Conservation (phyloP, 2,113 vertebrate genomes). For the Etheostoma cragini region DNA sequence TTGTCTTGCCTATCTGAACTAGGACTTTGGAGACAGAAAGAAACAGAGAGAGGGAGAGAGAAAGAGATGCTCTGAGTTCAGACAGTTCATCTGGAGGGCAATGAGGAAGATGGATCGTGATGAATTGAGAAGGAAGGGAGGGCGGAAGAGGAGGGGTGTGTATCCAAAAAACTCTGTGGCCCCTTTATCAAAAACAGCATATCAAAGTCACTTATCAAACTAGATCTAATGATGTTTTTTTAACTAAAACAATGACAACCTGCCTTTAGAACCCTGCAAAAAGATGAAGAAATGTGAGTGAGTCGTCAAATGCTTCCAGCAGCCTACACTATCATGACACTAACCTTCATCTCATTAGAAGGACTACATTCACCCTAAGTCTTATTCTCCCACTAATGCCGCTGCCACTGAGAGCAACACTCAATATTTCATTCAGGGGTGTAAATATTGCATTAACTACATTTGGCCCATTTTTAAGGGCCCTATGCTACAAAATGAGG, state of each 20-base stretch:
- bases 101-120: slow-evolving; percentile 48
- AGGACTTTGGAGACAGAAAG: slow-evolving; percentile 31
- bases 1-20: neutral
- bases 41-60: neutral
- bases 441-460: slow-evolving; percentile 82
- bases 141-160: slow-evolving; percentile 9
- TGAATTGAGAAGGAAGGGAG: slow-evolving; percentile 41
- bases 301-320: neutral
- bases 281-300: neutral
- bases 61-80: slow-evolving; percentile 51
- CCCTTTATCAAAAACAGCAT: slow-evolving; percentile 10
- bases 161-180: slow-evolving; percentile 42
- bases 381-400: slow-evolving; percentile 66
- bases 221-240: slow-evolving; percentile 13
- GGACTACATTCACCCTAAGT: slow-evolving; percentile 28
- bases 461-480: slow-evolving; percentile 52
- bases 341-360: slow-evolving; percentile 59
- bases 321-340: slow-evolving; percentile 26
- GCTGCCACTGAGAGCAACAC: slow-evolving; percentile 65
- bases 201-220: slow-evolving; percentile 45
- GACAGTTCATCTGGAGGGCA: slow-evolving; percentile 65
- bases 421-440: slow-evolving; percentile 80
- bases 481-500: slow-evolving; percentile 47
- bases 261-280: neutral
- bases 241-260: neutral